Conservation (phyloP, 2,797 vertebrate genomes). For the Tadarida brasiliensis region DNA sequence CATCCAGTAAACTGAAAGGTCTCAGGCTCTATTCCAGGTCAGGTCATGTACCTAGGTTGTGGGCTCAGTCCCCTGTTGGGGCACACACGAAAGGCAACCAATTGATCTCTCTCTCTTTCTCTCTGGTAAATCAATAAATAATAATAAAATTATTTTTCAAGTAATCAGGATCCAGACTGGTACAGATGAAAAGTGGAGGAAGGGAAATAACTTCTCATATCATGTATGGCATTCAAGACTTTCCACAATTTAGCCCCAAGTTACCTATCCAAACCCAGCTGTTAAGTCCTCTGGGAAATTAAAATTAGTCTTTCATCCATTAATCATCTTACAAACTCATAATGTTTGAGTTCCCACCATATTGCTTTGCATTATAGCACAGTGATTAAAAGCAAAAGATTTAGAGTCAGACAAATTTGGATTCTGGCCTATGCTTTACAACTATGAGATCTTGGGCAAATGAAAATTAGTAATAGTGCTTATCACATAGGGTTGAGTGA, state of each 20-base stretch:
- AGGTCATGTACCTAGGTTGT: too few relatives aligned
- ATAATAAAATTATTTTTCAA: background rate
- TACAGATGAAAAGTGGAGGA: background rate
- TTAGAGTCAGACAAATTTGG: background rate
- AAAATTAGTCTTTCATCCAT: background rate
- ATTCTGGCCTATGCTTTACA: background rate
- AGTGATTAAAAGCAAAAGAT: background rate
- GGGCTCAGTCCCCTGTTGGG: too few relatives aligned
- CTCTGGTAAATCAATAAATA: too few relatives aligned
- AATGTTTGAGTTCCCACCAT: background rate
- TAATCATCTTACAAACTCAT: conserved; percentile 21
- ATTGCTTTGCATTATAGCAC: background rate
- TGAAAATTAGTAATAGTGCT: background rate
- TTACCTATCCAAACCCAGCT: background rate
- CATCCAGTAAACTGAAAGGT: too few relatives aligned
- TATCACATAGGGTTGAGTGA: background rate
- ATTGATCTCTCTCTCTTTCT: too few relatives aligned
- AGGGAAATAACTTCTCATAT: background rate
- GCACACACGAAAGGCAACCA: too few relatives aligned
- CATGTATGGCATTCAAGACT: background rate
- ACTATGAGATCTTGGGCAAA: background rate
- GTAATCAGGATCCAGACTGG: background rate
- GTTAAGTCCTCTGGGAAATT: background rate
- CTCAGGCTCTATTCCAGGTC: too few relatives aligned
- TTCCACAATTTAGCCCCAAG: background rate